These are phyloP conservation scores for Danionella cerebrum DNA, from an alignment of 2,113 vertebrate genomes.

Conservation along the genomic window DNA sequence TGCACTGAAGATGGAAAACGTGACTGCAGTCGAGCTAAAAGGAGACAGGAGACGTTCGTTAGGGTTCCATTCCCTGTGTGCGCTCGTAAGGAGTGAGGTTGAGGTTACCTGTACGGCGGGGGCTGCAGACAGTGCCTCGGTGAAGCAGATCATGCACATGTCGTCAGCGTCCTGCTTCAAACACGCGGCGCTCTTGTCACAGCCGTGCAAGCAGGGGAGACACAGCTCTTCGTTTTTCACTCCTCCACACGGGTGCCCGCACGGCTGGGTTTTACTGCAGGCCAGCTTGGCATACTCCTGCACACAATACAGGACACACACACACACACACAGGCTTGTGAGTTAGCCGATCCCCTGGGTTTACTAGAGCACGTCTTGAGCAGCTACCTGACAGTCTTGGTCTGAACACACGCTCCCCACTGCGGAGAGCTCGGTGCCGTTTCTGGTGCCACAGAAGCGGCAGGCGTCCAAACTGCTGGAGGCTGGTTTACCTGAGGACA, in stretches of 20 bases:
- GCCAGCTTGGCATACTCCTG: conserved; percentile 95
- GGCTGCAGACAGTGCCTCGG: conserved; percentile 93
- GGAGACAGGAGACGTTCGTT: conserved; percentile 9
- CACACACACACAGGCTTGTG: no score
- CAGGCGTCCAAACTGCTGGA: conserved; percentile 94
- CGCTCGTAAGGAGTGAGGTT: no score
- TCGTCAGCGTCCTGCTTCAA: conserved; percentile 97
- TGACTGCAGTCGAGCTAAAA: conserved; percentile 94
- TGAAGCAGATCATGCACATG: conserved; percentile 99
- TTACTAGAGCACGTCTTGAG: neutral
- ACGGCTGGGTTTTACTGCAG: conserved; percentile 90
- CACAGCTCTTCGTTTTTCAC: conserved; percentile 91
- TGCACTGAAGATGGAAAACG: conserved; percentile 96
- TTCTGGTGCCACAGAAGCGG: conserved; percentile 94
- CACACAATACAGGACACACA: neutral
- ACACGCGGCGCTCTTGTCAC: conserved; percentile 78
- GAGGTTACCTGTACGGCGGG: conserved; percentile 98
- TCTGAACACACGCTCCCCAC: conserved; percentile 96
- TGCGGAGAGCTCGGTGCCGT: conserved; percentile 88
- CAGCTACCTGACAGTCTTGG: conserved; percentile 85
- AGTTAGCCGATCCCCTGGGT: no score
- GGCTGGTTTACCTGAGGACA: conserved; percentile 81
- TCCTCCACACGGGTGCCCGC: conserved; percentile 91
- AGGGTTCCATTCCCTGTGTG: no score
- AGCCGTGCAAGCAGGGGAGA: conserved; percentile 89